Base-by-base conservation (phyloP, 2,888 invertebrate species). In the Teleiodes luculella region DNA sequence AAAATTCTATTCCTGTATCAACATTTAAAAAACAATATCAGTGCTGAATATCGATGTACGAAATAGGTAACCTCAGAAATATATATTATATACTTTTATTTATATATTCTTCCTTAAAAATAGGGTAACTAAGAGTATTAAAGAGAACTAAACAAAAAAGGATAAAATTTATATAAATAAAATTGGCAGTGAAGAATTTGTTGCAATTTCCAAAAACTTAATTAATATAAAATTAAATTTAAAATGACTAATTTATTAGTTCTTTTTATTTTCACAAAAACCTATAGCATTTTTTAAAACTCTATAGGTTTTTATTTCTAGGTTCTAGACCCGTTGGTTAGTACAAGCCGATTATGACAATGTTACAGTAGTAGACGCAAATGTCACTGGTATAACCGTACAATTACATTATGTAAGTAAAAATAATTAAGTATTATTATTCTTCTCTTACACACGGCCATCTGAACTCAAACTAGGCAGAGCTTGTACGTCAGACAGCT, bases 61-160 rank as follows among this genome's bases (percentile, higher is more conserved):
- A 50, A 37, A 37, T 14, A 51, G 69, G 77, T 76, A 80, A 80
- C 78, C 77, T 75, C 78, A 78, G 74, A 75, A 77, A 79, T 76
- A 72, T 24, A 24, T 24, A 24, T 24, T 24, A 24, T 24, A 24
- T 24, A 30, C 6, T 14, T 47, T 14, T 68, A 57, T 60, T 65
- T 64, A 48, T 48, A 35, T 48, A 24, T 58, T 55, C 50, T 56
- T n/a, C 49, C 61, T 65, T 63, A 67, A 59, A 64, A 57, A 63
- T 59, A 66, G 62, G 80, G 82, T 83, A 83, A 84, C 83, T 78
- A 66, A 76, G 68, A 76, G 71, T 75, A 77, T 76, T 72, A 61
- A 57, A 65, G 47, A 54, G 51, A 54, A 55, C 36, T 35, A 43
- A 54, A 48, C 57, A 63, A 49, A 58, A 55, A 24, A 58, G 63